Conservation (phyloP, 2,113 vertebrate species). For the Plestiodon gilberti region DNA sequence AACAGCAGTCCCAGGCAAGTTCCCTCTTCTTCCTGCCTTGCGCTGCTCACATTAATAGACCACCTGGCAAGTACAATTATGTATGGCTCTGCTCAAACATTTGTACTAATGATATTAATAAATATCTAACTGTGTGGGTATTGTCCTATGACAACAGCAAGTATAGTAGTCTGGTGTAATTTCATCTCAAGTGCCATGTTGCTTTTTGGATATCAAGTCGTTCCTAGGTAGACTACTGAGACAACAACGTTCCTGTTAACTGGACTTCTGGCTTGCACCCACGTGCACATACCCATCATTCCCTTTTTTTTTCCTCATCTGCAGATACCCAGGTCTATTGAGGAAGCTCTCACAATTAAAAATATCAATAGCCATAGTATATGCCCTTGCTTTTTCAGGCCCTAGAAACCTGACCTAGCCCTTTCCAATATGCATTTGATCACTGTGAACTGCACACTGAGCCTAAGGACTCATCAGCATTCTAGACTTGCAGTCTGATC, state of each 20-base stretch:
- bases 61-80: too few relatives aligned
- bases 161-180: too few relatives aligned
- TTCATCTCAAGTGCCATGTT: too few relatives aligned
- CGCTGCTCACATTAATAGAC: too few relatives aligned
- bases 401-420: not conserved
- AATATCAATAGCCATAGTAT: not conserved
- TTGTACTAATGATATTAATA: too few relatives aligned
- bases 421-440: not conserved
- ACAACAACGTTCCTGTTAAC: not conserved
- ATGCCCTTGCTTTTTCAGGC: not conserved
- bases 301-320: slow-evolving; percentile 29
- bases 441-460: not conserved
- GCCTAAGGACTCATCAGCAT: not conserved
- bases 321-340: not conserved
- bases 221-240: fast-evolving
- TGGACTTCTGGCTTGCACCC: not conserved
- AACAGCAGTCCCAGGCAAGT: too few relatives aligned
- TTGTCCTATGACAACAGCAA: too few relatives aligned
- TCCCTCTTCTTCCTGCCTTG: too few relatives aligned
- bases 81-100: too few relatives aligned
- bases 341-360: not conserved
- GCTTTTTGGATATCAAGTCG: not conserved
- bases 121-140: too few relatives aligned
- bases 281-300: not conserved
- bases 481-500: not conserved